Evolutionary conservation across 37 sponge, comb jelly and placozoan species (phyloP).

Genomic region (Sycon ciliatum): DNA sequence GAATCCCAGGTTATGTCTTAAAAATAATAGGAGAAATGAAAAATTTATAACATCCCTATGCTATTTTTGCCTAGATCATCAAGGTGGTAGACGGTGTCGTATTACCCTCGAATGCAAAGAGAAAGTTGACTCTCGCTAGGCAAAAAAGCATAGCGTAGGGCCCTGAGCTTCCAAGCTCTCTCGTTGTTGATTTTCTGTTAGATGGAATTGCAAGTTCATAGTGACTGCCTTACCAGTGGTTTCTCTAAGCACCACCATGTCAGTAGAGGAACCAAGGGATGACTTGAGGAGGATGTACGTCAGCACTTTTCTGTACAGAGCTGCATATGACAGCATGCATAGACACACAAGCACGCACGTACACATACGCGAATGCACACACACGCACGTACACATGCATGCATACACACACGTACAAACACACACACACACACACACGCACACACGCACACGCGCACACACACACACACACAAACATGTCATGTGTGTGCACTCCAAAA

Average conservation of each 20-base stretch:
- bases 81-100: no score
- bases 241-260: conserved; percentile 87
- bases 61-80: no score
- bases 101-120: no score
- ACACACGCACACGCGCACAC: not conserved
- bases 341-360: not conserved
- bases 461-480: no score
- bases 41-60: no score
- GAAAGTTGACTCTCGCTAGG: no score
- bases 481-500: not conserved
- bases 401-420: no score
- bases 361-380: no score
- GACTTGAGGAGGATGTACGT: conserved; percentile 64
- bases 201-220: conserved; percentile 20
- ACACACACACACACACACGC: not conserved
- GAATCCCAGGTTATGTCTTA: no score
- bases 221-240: conserved; percentile 75
- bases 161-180: no score
- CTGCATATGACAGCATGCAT: not conserved
- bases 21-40: no score
- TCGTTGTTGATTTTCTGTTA: conserved; percentile 11
- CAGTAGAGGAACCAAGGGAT: conserved; percentile 91
- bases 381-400: conserved; percentile 14
- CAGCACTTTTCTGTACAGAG: not conserved
- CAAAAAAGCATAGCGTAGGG: no score